Base-by-base conservation (phyloP, 1,140 invertebrate species). In the Glomeris maerens region DNA sequence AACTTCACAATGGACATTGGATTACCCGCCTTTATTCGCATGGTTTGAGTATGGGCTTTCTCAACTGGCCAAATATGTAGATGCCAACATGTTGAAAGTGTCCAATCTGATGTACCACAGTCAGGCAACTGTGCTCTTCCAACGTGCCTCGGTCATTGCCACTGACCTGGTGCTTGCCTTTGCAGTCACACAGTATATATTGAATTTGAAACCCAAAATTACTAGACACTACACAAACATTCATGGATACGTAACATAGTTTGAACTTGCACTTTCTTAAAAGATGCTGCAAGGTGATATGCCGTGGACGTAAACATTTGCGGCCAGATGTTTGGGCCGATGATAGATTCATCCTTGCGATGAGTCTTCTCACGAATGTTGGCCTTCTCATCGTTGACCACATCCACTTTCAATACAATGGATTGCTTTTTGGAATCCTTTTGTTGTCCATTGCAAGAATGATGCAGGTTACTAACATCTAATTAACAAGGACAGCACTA, bases 381-480 rank as follows among this genome's bases (percentile, higher is more conserved):
- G 93, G 90, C 22, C 72, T 98, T 2, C 63, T 98, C 0, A 76
- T 98, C 61, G 79, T 98, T 2, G 96, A 99, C 69, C 93, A 98
- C 65, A 89, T 99, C 62, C 96, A 99, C 72, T 99, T 99, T 67
- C 96, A 99, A 65, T 99, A 99, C 62, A 99, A 99, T 79, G 93
- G 94, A 45, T 84, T 99, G 62, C 70, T 99, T 23, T 86, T 86
- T 74, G 95, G 92, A 22, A 72, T 98, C 52, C 65, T 98, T 38
- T 64, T 98, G n/a, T 62, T 94, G 21, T 94, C 93, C 20, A 78
- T 97, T 28, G 71, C 73, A 17, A 69, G 72, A 56, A 74, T 84
- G 22, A 64, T 74, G 54, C 62, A 79, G 64, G 77, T 69, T 61
- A 52, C 54, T 26, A 27, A 44, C 25, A 47, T 64, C 5, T n/a